A percentile compares a stretch with the other conserved stretches of the same genome.
phyloP scores from a whole-genome alignment of 2,797 vertebrate genomes.

The Furcifer pardalis region DNA sequence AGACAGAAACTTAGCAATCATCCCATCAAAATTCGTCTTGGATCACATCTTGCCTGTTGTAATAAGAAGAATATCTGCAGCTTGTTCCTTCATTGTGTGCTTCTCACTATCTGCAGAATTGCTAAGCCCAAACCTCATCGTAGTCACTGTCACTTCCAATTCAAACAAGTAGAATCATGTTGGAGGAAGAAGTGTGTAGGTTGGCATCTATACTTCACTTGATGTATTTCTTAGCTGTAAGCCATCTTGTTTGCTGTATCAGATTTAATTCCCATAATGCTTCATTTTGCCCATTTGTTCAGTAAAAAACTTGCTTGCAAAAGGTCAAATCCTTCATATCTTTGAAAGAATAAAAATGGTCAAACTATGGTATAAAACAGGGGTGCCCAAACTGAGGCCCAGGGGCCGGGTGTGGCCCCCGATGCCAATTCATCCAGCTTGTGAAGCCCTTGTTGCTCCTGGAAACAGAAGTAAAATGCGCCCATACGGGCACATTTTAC shows the following conservation, averaged over 20 bases:
- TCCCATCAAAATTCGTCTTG: no score
- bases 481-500: no score
- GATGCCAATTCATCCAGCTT: no score
- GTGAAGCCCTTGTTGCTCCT: no score
- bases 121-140: background rate
- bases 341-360: background rate
- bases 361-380: constrained; percentile 38
- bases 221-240: background rate
- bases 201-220: background rate
- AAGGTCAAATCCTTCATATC: background rate
- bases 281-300: constrained; percentile 48
- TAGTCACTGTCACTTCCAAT: background rate
- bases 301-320: background rate
- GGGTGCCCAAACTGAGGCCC: no score
- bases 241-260: background rate
- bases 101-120: background rate
- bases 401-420: no score
- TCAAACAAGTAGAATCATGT: background rate
- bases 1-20: no score
- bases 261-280: constrained; percentile 1
- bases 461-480: no score
- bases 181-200: background rate
- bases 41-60: background rate
- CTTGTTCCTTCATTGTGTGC: no score
- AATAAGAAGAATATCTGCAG: background rate